These are phyloP conservation scores for Andricus quercusramuli DNA, from an alignment of 2,888 invertebrate species.

Conservation along the genomic window DNA sequence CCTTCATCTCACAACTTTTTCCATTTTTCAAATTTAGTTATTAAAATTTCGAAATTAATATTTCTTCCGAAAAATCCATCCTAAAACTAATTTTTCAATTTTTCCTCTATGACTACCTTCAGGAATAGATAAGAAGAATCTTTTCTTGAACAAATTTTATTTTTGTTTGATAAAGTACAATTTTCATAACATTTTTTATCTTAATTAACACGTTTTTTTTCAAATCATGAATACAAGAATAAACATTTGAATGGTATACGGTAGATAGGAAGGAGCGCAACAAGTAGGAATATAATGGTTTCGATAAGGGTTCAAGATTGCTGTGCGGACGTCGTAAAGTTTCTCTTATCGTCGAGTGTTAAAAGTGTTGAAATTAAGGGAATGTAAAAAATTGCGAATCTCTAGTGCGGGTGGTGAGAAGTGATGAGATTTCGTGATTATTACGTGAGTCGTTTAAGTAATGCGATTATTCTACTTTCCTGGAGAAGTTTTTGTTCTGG, in stretches of 20 bases:
- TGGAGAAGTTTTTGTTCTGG: background rate
- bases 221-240: background rate
- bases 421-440: slow-evolving; percentile 37
- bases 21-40: background rate
- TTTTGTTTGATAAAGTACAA: too few species aligned
- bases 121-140: too few species aligned
- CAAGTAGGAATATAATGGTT: slow-evolving; percentile 26
- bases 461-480: slow-evolving; percentile 21
- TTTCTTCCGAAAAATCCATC: background rate
- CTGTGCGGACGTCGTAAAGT: slow-evolving; percentile 30
- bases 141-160: too few species aligned
- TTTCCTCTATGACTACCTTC: too few species aligned
- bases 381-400: slow-evolving; percentile 14
- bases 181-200: too few species aligned
- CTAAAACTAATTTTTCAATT: too few species aligned
- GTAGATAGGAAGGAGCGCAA: slow-evolving; percentile 1
- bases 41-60: background rate
- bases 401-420: slow-evolving; percentile 31
- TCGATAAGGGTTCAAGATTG: slow-evolving; percentile 15
- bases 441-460: slow-evolving; percentile 32
- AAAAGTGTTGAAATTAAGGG: slow-evolving; percentile 17
- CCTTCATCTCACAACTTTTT: background rate
- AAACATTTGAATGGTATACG: background rate
- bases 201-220: too few species aligned
- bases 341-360: slow-evolving; percentile 18